phyloP scores from a whole-genome alignment of 2,888 invertebrate species.

The Nephrocerus scutellatus region DNA sequence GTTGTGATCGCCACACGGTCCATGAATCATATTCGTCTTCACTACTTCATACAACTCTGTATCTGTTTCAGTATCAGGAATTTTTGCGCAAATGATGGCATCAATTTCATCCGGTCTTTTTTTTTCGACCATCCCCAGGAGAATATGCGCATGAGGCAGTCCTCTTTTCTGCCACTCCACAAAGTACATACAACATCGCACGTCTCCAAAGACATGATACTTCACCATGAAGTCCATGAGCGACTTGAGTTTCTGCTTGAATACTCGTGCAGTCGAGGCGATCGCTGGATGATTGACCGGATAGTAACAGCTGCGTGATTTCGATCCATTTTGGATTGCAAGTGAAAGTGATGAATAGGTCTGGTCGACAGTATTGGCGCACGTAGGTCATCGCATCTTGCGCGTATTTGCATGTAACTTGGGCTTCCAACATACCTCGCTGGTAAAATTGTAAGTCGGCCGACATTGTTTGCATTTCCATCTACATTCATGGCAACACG shows the following conservation, averaged over 20 bases:
- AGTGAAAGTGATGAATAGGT: conserved; percentile 12
- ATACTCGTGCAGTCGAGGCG: conserved; percentile 16
- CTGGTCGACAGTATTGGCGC: conserved; percentile 9
- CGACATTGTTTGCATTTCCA: conserved; percentile 14
- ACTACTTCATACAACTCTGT: conserved; percentile 18
- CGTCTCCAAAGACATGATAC: too few relatives aligned
- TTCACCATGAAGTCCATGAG: too few relatives aligned
- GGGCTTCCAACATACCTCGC: conserved; percentile 11
- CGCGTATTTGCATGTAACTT: conserved; percentile 16
- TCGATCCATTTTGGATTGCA: conserved; percentile 16
- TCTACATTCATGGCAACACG: conserved; percentile 31
- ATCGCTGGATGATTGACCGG: conserved; percentile 12
- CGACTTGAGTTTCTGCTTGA: conserved; percentile 12
- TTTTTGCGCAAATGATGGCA: conserved; percentile 27
- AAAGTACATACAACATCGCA: too few relatives aligned
- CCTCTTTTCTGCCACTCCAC: conserved; percentile 37
- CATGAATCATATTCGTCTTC: conserved; percentile 21
- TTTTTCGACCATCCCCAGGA: conserved; percentile 35
- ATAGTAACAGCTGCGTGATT: conserved; percentile 9
- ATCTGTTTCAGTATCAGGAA: conserved; percentile 22
- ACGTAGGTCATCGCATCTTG: conserved; percentile 12
- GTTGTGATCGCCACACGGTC: conserved; percentile 21
- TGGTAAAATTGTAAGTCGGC: conserved; percentile 8
- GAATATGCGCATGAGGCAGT: conserved; percentile 33
- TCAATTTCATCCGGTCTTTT: conserved; percentile 32